A percentile compares a stretch with the other conserved stretches of the same genome.
These are phyloP conservation scores for Drosophila baimaii DNA, from an alignment of 1,140 invertebrate genomes.

Conservation along the genomic window DNA sequence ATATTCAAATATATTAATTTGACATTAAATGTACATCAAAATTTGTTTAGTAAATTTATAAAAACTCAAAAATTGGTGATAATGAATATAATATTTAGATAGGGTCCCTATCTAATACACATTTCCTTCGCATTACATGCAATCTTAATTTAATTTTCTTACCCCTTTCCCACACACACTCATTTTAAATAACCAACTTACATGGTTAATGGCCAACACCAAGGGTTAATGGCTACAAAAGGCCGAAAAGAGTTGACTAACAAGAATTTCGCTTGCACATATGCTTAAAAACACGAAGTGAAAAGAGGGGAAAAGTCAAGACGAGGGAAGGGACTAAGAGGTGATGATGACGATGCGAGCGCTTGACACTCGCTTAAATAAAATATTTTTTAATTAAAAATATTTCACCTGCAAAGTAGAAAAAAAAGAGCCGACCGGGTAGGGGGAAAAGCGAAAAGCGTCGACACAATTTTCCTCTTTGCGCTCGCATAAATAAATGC, in stretches of 20 bases:
- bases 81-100: no score
- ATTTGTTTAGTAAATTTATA: no score
- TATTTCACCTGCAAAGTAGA: constrained; percentile 72
- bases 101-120: background rate
- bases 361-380: constrained; percentile 76
- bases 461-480: constrained; percentile 80
- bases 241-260: constrained; percentile 27
- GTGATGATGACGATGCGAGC: constrained; percentile 25
- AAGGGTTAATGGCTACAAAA: constrained; percentile 3
- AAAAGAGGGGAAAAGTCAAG: constrained; percentile 19
- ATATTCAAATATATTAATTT: background rate
- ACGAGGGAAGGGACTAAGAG: constrained; percentile 9
- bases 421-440: constrained; percentile 26
- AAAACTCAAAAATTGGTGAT: no score
- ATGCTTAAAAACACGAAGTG: constrained; percentile 35
- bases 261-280: constrained; percentile 27
- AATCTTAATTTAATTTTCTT: background rate
- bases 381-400: constrained; percentile 83
- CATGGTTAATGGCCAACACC: constrained; percentile 28
- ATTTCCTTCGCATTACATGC: background rate
- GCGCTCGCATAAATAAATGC: constrained; percentile 73
- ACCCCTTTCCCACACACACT: background rate
- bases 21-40: no score
- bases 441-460: constrained; percentile 30
- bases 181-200: constrained; percentile 19